phyloP scores from a whole-genome alignment of 2,113 vertebrate species.

The Nycticebus coucang region DNA sequence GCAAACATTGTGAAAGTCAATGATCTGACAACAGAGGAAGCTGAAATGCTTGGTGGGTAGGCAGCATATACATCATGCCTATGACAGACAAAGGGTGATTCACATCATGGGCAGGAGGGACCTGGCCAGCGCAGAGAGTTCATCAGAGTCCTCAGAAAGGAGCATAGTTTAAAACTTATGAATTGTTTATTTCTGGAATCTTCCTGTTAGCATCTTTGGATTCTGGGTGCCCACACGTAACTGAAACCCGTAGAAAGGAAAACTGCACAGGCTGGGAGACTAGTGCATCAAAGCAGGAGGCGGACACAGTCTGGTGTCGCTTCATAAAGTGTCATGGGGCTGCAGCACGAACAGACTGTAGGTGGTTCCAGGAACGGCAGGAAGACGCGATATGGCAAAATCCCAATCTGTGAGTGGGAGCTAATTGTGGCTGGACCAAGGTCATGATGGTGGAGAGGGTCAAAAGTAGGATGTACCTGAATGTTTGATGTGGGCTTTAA shows the following conservation, averaged over 20 bases:
- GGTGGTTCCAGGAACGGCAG: background rate
- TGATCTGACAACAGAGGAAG: background rate
- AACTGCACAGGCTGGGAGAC: too few species aligned
- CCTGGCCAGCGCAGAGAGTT: too few species aligned
- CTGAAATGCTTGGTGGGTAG: background rate
- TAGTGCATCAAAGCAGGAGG: background rate
- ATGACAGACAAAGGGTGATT: too few species aligned
- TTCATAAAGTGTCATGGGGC: background rate
- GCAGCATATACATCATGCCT: background rate
- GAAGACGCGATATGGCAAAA: too few species aligned
- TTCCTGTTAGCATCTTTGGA: too few species aligned
- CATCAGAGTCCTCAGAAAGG: too few species aligned
- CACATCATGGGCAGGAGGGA: too few species aligned
- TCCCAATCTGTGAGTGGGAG: background rate
- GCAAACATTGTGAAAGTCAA: background rate
- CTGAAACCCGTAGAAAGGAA: too few species aligned
- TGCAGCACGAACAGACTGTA: background rate
- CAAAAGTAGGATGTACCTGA: background rate
- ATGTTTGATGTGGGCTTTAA: background rate
- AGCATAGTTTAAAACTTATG: too few species aligned
- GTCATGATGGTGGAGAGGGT: background rate
- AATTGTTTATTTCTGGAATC: too few species aligned
- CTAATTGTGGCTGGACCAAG: background rate
- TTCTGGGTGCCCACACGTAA: too few species aligned
- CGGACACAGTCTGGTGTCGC: background rate